These are phyloP conservation scores for Macrobrachium rosenbergii DNA, from an alignment of 1,140 invertebrate species.

Conservation along the genomic window DNA sequence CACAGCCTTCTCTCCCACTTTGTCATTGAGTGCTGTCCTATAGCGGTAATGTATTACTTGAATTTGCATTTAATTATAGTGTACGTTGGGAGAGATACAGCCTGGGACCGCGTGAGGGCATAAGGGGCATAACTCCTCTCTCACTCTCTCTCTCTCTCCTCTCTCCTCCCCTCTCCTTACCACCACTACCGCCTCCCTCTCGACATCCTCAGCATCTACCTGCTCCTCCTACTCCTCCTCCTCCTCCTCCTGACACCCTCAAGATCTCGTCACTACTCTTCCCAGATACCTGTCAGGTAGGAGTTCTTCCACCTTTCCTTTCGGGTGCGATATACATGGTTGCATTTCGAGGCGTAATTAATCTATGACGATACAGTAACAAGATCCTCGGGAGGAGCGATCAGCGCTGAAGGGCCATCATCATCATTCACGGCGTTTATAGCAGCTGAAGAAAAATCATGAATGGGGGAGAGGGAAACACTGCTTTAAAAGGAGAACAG, in stretches of 20 bases:
- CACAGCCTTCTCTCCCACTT: conserved; percentile 35
- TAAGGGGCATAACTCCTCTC: neutral
- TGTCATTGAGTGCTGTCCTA: conserved; percentile 51
- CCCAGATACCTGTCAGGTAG: too few relatives aligned
- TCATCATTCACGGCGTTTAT: too few relatives aligned
- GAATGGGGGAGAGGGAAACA: too few relatives aligned
- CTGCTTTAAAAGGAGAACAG: neutral
- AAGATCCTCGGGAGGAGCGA: too few relatives aligned
- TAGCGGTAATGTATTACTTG: conserved; percentile 40
- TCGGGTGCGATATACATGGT: too few relatives aligned
- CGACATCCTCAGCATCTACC: neutral
- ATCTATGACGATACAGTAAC: too few relatives aligned
- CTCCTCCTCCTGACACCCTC: neutral
- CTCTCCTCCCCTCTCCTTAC: neutral
- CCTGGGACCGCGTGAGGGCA: conserved; percentile 6
- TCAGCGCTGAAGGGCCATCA: too few relatives aligned
- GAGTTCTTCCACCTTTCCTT: too few relatives aligned
- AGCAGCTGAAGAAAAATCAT: too few relatives aligned
- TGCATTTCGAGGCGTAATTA: too few relatives aligned
- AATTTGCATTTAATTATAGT: conserved; percentile 49
- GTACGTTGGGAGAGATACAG: conserved; percentile 17
- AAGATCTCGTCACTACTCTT: too few relatives aligned
- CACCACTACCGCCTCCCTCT: neutral
- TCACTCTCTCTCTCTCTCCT: neutral
- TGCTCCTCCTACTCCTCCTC: neutral